A percentile compares a stretch with the other conserved stretches of the same genome.
These are phyloP conservation scores for Toxonevra muliebris DNA, from an alignment of 2,888 invertebrate species.

Conservation along the genomic window DNA sequence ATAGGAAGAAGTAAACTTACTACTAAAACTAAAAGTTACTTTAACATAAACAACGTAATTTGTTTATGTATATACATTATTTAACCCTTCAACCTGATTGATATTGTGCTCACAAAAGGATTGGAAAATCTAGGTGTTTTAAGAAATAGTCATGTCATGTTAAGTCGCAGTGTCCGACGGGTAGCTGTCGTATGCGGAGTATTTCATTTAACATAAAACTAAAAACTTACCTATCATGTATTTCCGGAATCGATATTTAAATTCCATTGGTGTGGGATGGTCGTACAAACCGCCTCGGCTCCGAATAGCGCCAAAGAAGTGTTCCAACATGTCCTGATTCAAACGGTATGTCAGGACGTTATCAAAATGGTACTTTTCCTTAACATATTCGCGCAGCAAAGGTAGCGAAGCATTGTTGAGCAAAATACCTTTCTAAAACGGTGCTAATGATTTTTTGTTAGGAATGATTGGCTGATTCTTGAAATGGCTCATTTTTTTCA, in stretches of 20 bases:
- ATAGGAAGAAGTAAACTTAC: too few species aligned
- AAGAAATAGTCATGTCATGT: too few species aligned
- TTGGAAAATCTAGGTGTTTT: too few species aligned
- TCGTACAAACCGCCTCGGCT: slow-evolving; percentile 1
- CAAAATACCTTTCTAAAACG: slow-evolving; percentile 4
- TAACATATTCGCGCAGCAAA: neutral
- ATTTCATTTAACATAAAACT: too few species aligned
- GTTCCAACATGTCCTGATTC: neutral
- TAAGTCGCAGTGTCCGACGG: too few species aligned
- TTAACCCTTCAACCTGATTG: too few species aligned
- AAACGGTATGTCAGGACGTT: neutral
- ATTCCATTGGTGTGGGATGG: slow-evolving; percentile 8
- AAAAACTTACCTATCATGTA: slow-evolving; percentile 7
- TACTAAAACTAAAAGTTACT: too few species aligned
- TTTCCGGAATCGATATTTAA: slow-evolving; percentile 6
- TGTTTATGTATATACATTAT: too few species aligned
- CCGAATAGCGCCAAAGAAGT: slow-evolving; percentile 7
- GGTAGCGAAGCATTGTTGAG: neutral
- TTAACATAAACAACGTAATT: too few species aligned
- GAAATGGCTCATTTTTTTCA: neutral
- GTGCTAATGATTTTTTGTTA: too few species aligned
- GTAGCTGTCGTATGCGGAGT: too few species aligned
- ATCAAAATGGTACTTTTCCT: neutral
- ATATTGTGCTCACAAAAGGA: too few species aligned
- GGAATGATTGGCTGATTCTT: neutral